Evolutionary conservation across 2,888 invertebrate genomes (phyloP), one percentile per base, ranked within the genome.

Genomic region (Yponomeuta sedellus): DNA sequence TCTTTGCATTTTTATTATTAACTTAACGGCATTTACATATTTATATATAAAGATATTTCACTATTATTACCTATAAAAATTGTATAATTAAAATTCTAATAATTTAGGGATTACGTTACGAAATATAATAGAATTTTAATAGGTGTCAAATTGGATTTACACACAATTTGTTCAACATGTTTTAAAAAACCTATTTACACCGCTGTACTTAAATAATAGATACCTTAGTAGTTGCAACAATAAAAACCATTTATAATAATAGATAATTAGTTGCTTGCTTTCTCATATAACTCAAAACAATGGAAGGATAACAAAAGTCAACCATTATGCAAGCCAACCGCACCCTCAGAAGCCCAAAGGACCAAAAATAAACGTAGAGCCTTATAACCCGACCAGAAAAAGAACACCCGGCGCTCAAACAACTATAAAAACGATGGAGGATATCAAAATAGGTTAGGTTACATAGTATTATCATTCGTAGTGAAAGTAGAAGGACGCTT

Each of bases 401-500:
- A 34, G n/a, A 56, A 44, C 40, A 12, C 16, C 28, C 52, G 25
- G 5, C 44, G 8, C 20, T 20, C 44, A 28, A 63, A 11, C 63
- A 20, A 40, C 44, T 19, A 20, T 63, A 0, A 2, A 64, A 34
- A 57, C 56, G n/a, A 28, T 5, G 28, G 56, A 64, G 64, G 56
- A 64, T 68, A 67, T 67, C 65, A 28, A 70, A 70, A 70, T 70
- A 68, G 70, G 68, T 65, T 63, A 67, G 61, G 67, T 67, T 68
- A 67, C 22, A 65, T 76, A 78, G 72, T 76, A 81, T 80, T 80
- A 82, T 83, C 78, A 78, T 77, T 77, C 75, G 71, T 73, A 87
- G 87, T 88, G 87, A 88, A 88, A 88, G 87, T 86, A 81, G 87
- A 86, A 87, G 88, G 88, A 86, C 88, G 80, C 74, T 67, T 61